These are phyloP conservation scores for Podarcis lilfordi DNA, from an alignment of 2,797 vertebrate species.

Conservation along the genomic window DNA sequence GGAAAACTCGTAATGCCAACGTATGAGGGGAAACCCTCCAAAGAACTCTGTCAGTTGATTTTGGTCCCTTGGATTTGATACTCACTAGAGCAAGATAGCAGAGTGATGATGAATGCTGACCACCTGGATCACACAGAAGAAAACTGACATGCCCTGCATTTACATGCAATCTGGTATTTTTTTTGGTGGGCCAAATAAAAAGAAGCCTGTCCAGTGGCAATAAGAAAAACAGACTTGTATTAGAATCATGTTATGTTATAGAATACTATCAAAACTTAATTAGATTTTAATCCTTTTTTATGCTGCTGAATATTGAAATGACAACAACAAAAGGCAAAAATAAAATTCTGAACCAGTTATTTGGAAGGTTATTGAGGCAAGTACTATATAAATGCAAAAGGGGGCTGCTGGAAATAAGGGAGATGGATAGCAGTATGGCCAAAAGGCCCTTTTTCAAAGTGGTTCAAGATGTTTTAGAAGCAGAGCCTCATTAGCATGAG, in stretches of 20 bases:
- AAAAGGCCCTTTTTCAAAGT: not conserved
- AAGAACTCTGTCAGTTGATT: too few relatives aligned
- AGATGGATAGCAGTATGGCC: not conserved
- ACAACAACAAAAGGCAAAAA: not conserved
- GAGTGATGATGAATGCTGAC: too few relatives aligned
- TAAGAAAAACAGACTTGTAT: too few relatives aligned
- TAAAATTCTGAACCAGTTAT: not conserved
- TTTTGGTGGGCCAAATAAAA: not conserved
- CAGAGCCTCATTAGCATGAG: not conserved
- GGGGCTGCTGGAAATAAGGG: not conserved
- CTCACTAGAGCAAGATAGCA: not conserved
- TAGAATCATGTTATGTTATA: not conserved
- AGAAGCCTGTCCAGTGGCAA: not conserved
- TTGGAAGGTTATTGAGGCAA: not conserved
- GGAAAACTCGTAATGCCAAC: not conserved
- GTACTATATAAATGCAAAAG: not conserved
- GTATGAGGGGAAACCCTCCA: not conserved
- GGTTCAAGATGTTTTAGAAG: not conserved
- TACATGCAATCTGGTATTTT: too few relatives aligned
- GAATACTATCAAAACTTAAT: not conserved
- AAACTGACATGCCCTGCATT: not conserved
- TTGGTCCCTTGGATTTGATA: too few relatives aligned
- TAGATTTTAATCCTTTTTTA: not conserved
- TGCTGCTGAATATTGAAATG: not conserved
- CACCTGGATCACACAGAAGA: not conserved